A percentile compares a stretch with the other conserved stretches of the same genome.
Evolutionary conservation across 2,888 invertebrate species (phyloP).

Genomic region (Athalia cordata): DNA sequence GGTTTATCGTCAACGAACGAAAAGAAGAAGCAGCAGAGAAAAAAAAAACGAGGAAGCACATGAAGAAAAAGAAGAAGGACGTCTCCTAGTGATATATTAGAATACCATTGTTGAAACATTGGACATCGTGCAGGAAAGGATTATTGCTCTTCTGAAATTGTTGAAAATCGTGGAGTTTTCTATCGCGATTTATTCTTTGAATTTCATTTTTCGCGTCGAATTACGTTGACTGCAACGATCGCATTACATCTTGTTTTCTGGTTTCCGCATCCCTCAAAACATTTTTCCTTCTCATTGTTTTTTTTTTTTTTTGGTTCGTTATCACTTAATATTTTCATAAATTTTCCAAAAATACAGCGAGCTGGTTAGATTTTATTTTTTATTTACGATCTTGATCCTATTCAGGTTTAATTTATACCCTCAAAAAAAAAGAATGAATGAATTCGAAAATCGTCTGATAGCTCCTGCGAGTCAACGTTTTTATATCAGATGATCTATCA

Average conservation of each 20-base stretch:
- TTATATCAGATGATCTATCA: conserved; percentile 15
- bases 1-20: too few species aligned
- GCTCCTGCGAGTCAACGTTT: neutral
- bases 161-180: conserved; percentile 29
- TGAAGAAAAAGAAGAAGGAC: neutral
- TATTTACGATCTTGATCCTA: conserved; percentile 36
- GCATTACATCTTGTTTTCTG: too few species aligned
- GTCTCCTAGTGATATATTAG: too few species aligned
- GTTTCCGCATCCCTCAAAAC: too few species aligned
- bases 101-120: too few species aligned
- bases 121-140: too few species aligned
- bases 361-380: neutral
- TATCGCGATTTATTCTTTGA: conserved; percentile 15
- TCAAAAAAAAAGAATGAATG: neutral
- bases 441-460: too few species aligned
- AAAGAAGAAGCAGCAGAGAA: too few species aligned
- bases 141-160: conserved; percentile 17
- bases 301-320: neutral
- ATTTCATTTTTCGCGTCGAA: conserved; percentile 11
- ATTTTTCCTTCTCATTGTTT: neutral
- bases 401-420: conserved; percentile 33
- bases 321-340: neutral
- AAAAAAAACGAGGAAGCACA: too few species aligned
- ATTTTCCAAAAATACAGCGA: neutral
- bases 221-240: too few species aligned